Evolutionary conservation across 2,888 invertebrate genomes (phyloP).

Genomic region (Andrena marginata): DNA sequence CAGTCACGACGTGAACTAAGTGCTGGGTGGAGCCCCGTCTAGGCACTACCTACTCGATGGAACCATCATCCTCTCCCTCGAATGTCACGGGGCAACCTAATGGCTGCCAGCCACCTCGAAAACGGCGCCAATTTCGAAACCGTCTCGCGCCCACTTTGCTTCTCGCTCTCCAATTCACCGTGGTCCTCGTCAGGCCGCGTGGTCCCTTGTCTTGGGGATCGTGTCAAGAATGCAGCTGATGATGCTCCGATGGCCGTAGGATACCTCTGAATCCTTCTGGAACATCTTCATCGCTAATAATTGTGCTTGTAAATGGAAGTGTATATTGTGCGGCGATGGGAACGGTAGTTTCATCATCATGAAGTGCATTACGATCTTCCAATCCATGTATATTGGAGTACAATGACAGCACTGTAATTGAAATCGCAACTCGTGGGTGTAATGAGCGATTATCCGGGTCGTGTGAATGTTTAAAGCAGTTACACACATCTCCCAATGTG

Average conservation of each 20-base stretch:
- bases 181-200: too few relatives aligned
- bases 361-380: not conserved
- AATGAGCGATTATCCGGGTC: too few relatives aligned
- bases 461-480: too few relatives aligned
- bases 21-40: constrained; percentile 85
- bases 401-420: too few relatives aligned
- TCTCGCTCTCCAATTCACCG: constrained; percentile 4
- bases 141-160: constrained; percentile 28
- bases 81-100: constrained; percentile 75
- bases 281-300: not conserved
- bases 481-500: too few relatives aligned
- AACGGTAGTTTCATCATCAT: not conserved
- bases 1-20: constrained; percentile 87
- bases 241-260: not conserved
- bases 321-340: not conserved
- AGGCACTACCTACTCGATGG: constrained; percentile 84
- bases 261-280: not conserved
- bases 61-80: constrained; percentile 83
- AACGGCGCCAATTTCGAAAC: constrained; percentile 76
- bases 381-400: too few relatives aligned
- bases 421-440: too few relatives aligned
- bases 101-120: constrained; percentile 77
- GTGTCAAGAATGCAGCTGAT: not conserved
- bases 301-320: not conserved
- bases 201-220: too few relatives aligned